These are phyloP conservation scores for Pitta sordida DNA, from an alignment of 2,113 vertebrate genomes.

Conservation along the genomic window DNA sequence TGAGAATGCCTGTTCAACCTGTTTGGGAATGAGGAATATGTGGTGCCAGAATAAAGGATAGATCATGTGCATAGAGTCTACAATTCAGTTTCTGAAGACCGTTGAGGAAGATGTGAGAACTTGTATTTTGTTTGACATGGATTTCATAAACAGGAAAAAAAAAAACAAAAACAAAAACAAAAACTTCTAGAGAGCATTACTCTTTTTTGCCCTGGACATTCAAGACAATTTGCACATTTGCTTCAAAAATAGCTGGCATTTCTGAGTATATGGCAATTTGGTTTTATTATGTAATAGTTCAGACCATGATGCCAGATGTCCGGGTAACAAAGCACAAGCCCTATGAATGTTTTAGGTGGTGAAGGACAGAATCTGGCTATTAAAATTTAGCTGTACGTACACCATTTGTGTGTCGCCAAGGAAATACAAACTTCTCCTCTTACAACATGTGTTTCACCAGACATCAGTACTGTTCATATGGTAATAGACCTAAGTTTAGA, in stretches of 20 bases:
- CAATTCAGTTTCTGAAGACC: background rate
- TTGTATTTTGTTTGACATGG: background rate
- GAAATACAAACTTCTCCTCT: background rate
- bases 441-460: background rate
- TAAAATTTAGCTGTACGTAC: background rate
- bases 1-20: background rate
- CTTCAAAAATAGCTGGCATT: background rate
- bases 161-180: background rate
- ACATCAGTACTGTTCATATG: background rate
- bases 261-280: background rate
- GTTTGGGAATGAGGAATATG: background rate
- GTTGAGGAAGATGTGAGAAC: background rate
- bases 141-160: background rate
- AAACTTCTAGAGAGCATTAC: background rate
- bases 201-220: background rate
- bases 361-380: background rate
- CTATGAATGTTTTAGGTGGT: background rate
- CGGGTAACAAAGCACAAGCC: background rate
- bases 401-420: fast-evolving
- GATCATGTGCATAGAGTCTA: background rate
- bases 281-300: background rate
- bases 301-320: background rate
- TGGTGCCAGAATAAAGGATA: background rate
- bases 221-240: background rate
- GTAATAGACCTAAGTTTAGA: background rate